These are phyloP conservation scores for Callospermophilus lateralis DNA, from an alignment of 2,113 vertebrate species.

Conservation along the genomic window DNA sequence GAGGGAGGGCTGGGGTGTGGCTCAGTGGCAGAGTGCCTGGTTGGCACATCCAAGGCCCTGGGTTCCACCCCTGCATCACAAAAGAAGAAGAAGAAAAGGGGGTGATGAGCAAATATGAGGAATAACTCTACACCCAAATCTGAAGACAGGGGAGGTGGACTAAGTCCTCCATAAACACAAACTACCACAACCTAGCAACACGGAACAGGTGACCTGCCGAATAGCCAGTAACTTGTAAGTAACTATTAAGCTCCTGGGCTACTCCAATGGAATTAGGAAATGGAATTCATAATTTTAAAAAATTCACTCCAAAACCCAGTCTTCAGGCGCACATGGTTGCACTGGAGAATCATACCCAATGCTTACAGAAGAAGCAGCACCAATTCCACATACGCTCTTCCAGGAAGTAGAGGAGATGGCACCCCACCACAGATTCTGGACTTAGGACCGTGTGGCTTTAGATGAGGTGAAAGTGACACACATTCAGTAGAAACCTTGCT, in stretches of 20 bases:
- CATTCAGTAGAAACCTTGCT: background rate
- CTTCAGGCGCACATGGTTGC: background rate
- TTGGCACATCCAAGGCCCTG: no score
- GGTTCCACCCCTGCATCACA: no score
- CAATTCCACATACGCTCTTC: background rate
- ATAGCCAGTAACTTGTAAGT: background rate
- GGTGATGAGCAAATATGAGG: background rate
- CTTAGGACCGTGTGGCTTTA: background rate
- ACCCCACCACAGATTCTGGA: no score
- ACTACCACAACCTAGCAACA: background rate
- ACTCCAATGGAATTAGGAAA: background rate
- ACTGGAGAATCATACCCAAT: background rate
- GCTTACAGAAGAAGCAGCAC: background rate
- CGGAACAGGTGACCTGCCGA: background rate
- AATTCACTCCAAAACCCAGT: background rate
- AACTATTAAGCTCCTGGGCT: no score
- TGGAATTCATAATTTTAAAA: background rate
- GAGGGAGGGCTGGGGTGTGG: background rate
- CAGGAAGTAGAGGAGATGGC: background rate
- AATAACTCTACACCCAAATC: conserved; percentile 10
- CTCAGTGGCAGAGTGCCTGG: background rate
- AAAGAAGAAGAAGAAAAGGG: no score
- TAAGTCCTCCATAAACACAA: background rate
- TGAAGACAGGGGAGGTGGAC: background rate
- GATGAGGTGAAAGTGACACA: background rate